These are phyloP conservation scores for Amphimedon queenslandica DNA, from an alignment of 37 sponge, comb jelly and placozoan genomes.

Conservation along the genomic window DNA sequence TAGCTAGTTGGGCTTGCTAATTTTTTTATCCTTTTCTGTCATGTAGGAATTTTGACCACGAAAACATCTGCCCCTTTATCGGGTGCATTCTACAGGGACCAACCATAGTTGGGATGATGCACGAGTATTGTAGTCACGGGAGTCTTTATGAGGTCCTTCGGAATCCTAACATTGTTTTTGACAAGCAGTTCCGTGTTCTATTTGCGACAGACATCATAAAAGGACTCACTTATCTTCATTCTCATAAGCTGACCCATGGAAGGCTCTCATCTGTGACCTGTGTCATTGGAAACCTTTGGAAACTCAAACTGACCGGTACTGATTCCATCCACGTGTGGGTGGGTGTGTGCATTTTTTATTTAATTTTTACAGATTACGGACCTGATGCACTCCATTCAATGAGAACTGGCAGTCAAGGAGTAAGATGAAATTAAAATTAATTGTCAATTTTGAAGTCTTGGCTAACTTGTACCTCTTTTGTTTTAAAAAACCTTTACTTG, in stretches of 20 bases:
- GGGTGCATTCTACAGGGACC: conserved; percentile 29
- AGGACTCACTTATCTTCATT: conserved; percentile 43
- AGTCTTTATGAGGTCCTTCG: conserved; percentile 31
- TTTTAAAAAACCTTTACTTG: too few species aligned
- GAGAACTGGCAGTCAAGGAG: too few species aligned
- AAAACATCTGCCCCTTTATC: conserved; percentile 26
- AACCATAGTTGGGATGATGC: background rate
- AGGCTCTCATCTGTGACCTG: conserved; percentile 21
- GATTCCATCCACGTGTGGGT: too few species aligned
- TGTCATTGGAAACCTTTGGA: conserved; percentile 37
- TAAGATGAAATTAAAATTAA: too few species aligned
- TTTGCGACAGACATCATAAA: conserved; percentile 30
- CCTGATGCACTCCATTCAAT: too few species aligned
- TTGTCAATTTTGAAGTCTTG: too few species aligned
- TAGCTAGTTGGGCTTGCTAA: too few species aligned
- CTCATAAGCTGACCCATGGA: conserved; percentile 37
- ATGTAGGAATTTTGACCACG: conserved; percentile 26
- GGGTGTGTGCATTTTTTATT: too few species aligned
- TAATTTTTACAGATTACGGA: too few species aligned
- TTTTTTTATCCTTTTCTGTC: too few species aligned
- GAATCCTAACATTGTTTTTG: background rate
- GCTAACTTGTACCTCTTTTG: too few species aligned
- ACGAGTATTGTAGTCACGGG: conserved; percentile 29
- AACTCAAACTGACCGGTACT: conserved; percentile 47
- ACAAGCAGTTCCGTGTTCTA: conserved; percentile 27